phyloP scores from a whole-genome alignment of 1,140 invertebrate genomes.

The Sinonovacula constricta region DNA sequence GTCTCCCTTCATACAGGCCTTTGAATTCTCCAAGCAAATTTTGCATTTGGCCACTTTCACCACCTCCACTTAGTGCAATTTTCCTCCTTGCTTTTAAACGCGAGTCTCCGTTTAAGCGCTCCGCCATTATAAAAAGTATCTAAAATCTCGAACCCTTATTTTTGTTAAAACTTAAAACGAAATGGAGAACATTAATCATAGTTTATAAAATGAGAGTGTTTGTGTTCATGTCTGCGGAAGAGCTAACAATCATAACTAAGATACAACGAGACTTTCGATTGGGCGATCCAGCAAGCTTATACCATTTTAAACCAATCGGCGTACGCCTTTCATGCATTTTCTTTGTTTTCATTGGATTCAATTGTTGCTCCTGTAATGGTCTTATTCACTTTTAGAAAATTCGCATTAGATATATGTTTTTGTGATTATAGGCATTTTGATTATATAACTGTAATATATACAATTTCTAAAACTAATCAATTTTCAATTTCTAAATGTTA shows the following conservation, averaged over 20 bases:
- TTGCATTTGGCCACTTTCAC: constrained; percentile 69
- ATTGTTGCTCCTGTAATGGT: background rate
- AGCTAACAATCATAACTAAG: constrained; percentile 13
- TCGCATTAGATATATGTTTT: background rate
- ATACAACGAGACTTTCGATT: constrained; percentile 45
- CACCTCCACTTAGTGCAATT: background rate
- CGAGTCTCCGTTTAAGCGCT: constrained; percentile 19
- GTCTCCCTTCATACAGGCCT: constrained; percentile 71
- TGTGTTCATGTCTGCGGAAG: constrained; percentile 43
- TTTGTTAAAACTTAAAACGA: constrained; percentile 1
- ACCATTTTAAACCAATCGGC: constrained; percentile 38
- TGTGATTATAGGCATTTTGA: background rate
- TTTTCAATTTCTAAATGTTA: background rate
- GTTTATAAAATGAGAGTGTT: constrained; percentile 12
- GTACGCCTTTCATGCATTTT: constrained; percentile 36
- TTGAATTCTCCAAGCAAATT: constrained; percentile 73
- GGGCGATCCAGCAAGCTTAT: constrained; percentile 12
- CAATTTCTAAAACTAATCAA: background rate
- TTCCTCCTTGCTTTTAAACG: constrained; percentile 3
- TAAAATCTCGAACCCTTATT: background rate
- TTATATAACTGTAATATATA: background rate
- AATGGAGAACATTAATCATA: background rate
- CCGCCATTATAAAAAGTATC: constrained; percentile 34
- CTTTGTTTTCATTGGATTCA: constrained; percentile 52
- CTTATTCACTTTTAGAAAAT: background rate